These are phyloP conservation scores for Callionymus lyra DNA, from an alignment of 2,113 vertebrate species.

Conservation along the genomic window DNA sequence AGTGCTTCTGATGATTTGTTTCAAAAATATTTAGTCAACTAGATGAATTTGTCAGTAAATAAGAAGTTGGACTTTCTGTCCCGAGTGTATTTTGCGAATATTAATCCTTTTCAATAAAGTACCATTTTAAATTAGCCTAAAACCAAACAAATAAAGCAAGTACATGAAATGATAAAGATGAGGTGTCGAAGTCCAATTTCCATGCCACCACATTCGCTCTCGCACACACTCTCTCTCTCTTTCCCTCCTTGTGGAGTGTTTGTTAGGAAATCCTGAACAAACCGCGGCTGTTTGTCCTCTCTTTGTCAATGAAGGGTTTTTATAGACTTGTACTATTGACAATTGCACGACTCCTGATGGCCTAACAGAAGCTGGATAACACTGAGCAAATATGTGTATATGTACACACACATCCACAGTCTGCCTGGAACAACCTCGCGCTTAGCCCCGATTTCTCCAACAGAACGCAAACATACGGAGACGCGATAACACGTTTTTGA, in stretches of 20 bases:
- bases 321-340: conserved; percentile 76
- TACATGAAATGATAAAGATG: too few relatives aligned
- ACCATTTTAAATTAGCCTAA: too few relatives aligned
- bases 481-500: too few relatives aligned
- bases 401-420: conserved; percentile 62
- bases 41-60: too few relatives aligned
- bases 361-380: conserved; percentile 69
- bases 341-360: conserved; percentile 65
- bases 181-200: too few relatives aligned
- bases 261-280: conserved; percentile 77
- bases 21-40: too few relatives aligned
- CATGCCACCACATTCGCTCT: conserved; percentile 2
- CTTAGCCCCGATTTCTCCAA: conserved; percentile 19
- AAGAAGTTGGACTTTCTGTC: too few relatives aligned
- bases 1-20: too few relatives aligned
- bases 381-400: conserved; percentile 69
- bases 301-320: conserved; percentile 69
- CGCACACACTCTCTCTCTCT: conserved; percentile 15
- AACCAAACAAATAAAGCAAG: too few relatives aligned
- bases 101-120: too few relatives aligned
- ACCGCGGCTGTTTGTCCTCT: conserved; percentile 69
- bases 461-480: too few relatives aligned
- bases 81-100: too few relatives aligned
- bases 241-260: conserved; percentile 60
- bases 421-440: conserved; percentile 36